Conservation (phyloP, 2,113 vertebrate species). For the Podiceps cristatus region DNA sequence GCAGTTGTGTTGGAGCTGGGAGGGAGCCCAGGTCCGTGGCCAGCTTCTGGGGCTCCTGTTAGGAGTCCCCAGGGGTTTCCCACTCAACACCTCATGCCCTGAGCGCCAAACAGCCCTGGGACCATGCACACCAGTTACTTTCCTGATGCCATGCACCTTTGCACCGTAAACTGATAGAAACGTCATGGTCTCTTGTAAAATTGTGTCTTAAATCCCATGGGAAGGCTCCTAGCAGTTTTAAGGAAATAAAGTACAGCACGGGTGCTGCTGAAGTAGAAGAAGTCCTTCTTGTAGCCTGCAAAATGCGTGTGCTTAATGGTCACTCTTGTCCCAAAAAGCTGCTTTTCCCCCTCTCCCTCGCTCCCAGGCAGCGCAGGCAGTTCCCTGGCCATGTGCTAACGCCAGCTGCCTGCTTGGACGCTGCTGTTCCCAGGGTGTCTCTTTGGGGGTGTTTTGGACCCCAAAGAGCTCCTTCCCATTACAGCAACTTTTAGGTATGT, state of each 20-base stretch:
- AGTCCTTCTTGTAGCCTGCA: neutral
- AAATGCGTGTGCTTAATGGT: neutral
- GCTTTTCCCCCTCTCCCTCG: neutral
- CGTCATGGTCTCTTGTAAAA: neutral
- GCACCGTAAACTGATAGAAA: neutral
- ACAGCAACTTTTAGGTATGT: neutral
- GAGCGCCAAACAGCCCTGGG: neutral
- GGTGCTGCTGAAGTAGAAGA: neutral
- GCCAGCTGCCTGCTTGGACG: neutral
- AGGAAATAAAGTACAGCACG: neutral
- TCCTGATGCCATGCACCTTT: neutral
- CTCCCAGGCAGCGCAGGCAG: neutral
- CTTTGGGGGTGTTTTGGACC: neutral
- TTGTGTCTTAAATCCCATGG: neutral
- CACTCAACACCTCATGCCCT: rapidly evolving
- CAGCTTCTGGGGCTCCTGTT: neutral
- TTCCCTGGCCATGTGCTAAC: neutral
- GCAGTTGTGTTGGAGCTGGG: neutral
- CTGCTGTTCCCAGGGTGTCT: rapidly evolving
- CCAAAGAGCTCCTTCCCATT: neutral
- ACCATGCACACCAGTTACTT: neutral
- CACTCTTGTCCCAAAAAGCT: neutral
- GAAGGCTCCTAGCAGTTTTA: neutral
- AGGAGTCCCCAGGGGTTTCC: neutral
- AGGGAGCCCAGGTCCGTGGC: neutral